Conservation (phyloP, 2,888 invertebrate genomes). For the Agrotis ipsilon region DNA sequence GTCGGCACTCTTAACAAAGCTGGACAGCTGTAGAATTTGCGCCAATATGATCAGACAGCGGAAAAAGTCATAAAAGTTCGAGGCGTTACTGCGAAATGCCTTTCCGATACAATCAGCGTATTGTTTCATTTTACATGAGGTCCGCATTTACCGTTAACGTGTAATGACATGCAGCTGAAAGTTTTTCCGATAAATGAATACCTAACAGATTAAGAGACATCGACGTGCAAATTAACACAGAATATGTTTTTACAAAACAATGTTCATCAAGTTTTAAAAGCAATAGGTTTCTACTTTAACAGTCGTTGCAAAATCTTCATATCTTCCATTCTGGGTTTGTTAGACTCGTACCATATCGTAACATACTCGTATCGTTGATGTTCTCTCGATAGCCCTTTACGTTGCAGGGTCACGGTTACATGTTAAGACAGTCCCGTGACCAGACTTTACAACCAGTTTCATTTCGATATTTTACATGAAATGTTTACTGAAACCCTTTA, state of each 20-base stretch:
- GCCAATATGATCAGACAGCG: conserved; percentile 5
- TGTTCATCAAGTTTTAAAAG: no score
- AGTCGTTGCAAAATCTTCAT: no score
- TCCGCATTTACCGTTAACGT: background rate
- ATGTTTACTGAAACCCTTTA: conserved; percentile 6
- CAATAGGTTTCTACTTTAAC: no score
- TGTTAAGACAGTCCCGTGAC: no score
- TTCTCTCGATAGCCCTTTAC: no score
- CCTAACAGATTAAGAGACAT: background rate
- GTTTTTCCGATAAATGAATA: background rate
- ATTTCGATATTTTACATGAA: background rate
- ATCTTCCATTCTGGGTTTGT: no score
- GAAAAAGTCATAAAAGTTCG: background rate
- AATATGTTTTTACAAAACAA: no score
- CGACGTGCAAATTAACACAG: no score
- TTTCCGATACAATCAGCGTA: conserved; percentile 7
- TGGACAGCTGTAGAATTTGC: background rate
- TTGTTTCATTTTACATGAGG: conserved; percentile 6
- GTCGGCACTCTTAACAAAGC: background rate
- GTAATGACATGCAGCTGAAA: background rate
- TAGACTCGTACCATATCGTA: no score
- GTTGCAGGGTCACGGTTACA: no score
- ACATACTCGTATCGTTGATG: no score
- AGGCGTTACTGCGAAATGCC: background rate
- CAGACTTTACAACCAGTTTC: background rate